Base-by-base conservation (phyloP, 2,113 vertebrate genomes). In the Meriones unguiculatus region DNA sequence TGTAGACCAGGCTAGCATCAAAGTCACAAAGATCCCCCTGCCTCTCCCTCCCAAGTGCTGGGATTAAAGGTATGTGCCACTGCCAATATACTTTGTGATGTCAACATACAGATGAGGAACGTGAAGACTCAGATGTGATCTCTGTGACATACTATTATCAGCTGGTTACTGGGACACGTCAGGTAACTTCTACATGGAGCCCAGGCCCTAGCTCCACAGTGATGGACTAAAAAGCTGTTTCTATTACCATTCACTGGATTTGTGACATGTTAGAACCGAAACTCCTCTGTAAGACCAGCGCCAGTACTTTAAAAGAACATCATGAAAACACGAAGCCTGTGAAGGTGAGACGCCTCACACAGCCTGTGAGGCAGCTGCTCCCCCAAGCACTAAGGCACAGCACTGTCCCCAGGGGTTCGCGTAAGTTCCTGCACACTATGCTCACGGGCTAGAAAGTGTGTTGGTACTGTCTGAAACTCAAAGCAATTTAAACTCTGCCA, bases 381-480 rank as follows among this genome's bases (percentile, higher is more conserved):
- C 18, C 41, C 30, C 25, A 4, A 64, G n/a, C 41, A 52, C 72
- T 77, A 32, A 32, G 41, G 50, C 52, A 80, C 35, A 78, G 10
- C 78, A 91, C 69, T 81, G 11, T 59, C 41, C 14, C 12, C 67
- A 94, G 35, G 70, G 41, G 67, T 89, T 91, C 38, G 87, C 46
- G 77, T 77, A 84, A 64, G 82, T 25, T 50, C 87, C 28, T 77
- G 25, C 28, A 67, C 13, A 69, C 8, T 76, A 81, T 88, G 67
- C 54, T 91, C 57, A 89, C 22, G 57, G 77, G 50, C 57, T 78
- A 91, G 69, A 69, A 91, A 50, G 84, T n/a, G 91, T 81, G 82
- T 28, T 57, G 46, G 70, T 38, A 64, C 70, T 90, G 73, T 78
- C 75, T 57, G 46, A 95, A 87, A 90, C 57, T 78, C 89, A 57